phyloP scores from a whole-genome alignment of 2,888 invertebrate species.

The Tridacna gigas region DNA sequence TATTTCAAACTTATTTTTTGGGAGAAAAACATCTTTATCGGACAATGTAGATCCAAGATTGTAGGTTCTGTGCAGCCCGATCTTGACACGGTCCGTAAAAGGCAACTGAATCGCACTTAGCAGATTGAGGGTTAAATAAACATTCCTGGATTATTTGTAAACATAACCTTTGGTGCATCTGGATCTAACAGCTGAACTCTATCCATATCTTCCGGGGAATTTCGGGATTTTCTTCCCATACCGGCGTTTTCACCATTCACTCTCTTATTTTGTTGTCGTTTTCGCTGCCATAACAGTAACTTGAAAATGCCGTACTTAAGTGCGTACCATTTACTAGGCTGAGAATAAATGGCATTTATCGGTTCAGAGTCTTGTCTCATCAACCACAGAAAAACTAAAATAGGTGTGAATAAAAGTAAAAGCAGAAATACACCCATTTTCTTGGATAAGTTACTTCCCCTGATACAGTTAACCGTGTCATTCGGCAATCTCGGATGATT shows the following conservation, averaged over 20 bases:
- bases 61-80: too few species aligned
- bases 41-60: too few species aligned
- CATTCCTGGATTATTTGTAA: too few species aligned
- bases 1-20: too few species aligned
- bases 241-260: conserved; percentile 81
- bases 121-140: too few species aligned
- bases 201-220: conserved; percentile 87
- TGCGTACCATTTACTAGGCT: conserved; percentile 89
- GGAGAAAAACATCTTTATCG: too few species aligned
- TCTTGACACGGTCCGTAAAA: too few species aligned
- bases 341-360: conserved; percentile 88
- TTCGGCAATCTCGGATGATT: too few species aligned
- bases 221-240: conserved; percentile 86
- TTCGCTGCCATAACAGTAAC: conserved; percentile 87
- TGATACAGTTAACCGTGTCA: too few species aligned
- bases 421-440: conserved; percentile 51
- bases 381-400: conserved; percentile 40
- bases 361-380: conserved; percentile 83
- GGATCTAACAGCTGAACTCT: conserved; percentile 87
- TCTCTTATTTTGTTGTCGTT: conserved; percentile 83
- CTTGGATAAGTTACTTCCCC: too few species aligned
- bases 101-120: too few species aligned
- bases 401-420: conserved; percentile 28
- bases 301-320: conserved; percentile 88
- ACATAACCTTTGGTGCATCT: conserved; percentile 84